Percentiles rank a stretch among this genome's conserved stretches.
Evolutionary conservation across 2,888 invertebrate genomes (phyloP).

Genomic region (Nemoura dubitans): DNA sequence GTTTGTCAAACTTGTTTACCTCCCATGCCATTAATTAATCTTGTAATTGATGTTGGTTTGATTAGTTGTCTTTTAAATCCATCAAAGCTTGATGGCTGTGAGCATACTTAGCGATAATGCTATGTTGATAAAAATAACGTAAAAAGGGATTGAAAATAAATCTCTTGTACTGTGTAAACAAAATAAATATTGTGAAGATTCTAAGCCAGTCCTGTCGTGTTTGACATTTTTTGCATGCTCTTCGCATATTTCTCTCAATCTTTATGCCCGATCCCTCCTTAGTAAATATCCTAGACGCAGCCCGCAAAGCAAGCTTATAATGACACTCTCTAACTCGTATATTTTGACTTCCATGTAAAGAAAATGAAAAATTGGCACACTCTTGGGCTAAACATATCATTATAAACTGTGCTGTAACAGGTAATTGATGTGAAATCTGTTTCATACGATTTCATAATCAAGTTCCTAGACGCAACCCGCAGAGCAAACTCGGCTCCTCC

Average conservation of each 20-base stretch:
- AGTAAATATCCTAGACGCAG: too few species aligned
- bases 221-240: too few species aligned
- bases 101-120: background rate
- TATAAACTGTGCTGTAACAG: too few species aligned
- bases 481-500: background rate
- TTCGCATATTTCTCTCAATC: background rate
- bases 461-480: background rate
- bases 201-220: too few species aligned
- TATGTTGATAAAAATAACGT: background rate
- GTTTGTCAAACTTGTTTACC: background rate
- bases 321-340: too few species aligned
- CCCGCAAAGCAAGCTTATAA: too few species aligned
- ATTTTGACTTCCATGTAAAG: too few species aligned
- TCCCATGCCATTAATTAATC: background rate
- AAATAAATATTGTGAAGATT: background rate
- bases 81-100: slow-evolving; percentile 12
- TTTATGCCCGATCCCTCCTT: background rate
- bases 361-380: too few species aligned
- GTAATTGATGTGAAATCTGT: too few species aligned
- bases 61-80: background rate
- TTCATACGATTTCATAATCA: too few species aligned
- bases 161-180: background rate
- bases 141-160: background rate
- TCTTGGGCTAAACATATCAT: too few species aligned
- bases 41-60: background rate